Evolutionary conservation across 2,888 invertebrate species (phyloP), one percentile per base, ranked within the genome.

Genomic region (Drosophila ezoana): DNA sequence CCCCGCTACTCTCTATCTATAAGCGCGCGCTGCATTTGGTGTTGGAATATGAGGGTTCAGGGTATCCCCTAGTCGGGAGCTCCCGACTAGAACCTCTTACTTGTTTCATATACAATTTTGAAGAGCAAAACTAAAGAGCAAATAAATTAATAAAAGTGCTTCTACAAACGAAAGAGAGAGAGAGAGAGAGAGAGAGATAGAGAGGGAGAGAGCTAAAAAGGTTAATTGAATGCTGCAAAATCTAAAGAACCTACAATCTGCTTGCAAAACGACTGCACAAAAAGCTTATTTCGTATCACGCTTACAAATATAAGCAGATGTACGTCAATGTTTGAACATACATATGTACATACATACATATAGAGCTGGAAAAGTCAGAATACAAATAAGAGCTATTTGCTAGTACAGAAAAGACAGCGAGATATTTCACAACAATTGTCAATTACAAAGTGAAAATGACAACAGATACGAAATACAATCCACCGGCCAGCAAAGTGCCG

Each of bases 371-470:
- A 16, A 20, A 33, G 10, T 8, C 1, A 47, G 14, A 38, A n/a
- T 47, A 16, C 10, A 5, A 18, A 28, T 48, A 56, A 18, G 33
- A 20, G 45, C 18, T 56, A 10, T 11, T 35, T n/a, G 6, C 18
- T 8, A 9, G 3, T 23, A 23, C 3, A 35, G 20, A 28, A 8
- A 8, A 28, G 2, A 8, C 8, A 23, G 8, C 23, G 23, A 23
- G 0, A 23, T 8, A 8, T 23, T 23, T 23, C 23, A 23, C 23
- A 23, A 8, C 23, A 6, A 23, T 23, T 23, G 23, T 45, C 18
- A 52, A 59, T 9, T 13, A 33, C 5, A 10, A n/a, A 28, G 13
- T 28, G 6, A 49, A 38, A 32, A 79, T 71, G 76, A 18, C 79
- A 3, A 28, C 56, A 6, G 40, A 45, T 16, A 9, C 32, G 10